A percentile compares a stretch with the other conserved stretches of the same genome.
These are phyloP conservation scores for Phyllotreta cruciferae DNA, from an alignment of 2,888 invertebrate species.

Conservation along the genomic window DNA sequence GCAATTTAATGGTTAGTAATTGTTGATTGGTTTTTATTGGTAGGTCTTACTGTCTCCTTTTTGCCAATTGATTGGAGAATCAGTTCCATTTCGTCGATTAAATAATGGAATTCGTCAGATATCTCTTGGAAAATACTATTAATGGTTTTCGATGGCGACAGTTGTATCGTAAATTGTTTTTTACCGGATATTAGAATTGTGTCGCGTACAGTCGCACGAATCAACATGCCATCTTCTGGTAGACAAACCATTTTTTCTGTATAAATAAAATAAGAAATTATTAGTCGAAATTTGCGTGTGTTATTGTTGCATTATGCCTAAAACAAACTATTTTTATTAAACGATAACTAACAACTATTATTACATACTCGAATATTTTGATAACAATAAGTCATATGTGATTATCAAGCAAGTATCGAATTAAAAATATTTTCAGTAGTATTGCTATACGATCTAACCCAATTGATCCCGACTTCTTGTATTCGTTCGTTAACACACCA, in stretches of 20 bases:
- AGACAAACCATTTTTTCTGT: slow-evolving; percentile 62
- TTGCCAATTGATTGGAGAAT: slow-evolving; percentile 42
- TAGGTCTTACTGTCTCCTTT: slow-evolving; percentile 44
- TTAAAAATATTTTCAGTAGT: neutral
- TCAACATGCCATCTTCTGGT: slow-evolving; percentile 55
- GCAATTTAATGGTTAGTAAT: slow-evolving; percentile 33
- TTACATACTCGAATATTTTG: neutral
- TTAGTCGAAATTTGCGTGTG: too few relatives aligned
- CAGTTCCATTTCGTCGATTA: slow-evolving; percentile 52
- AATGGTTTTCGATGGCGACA: slow-evolving; percentile 60
- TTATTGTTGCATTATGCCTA: too few relatives aligned
- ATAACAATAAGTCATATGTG: neutral
- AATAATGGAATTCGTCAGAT: slow-evolving; percentile 59
- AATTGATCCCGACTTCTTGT: slow-evolving; percentile 26
- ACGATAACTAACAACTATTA: too few relatives aligned
- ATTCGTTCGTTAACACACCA: slow-evolving; percentile 29
- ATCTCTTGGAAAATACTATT: slow-evolving; percentile 61
- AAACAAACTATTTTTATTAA: too few relatives aligned
- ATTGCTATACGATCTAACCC: slow-evolving; percentile 20
- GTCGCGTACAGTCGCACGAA: slow-evolving; percentile 53
- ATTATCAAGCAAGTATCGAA: neutral
- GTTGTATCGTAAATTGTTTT: slow-evolving; percentile 47
- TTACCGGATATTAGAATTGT: slow-evolving; percentile 40
- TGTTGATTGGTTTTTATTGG: neutral
- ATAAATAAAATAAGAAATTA: slow-evolving; percentile 38